Base-by-base conservation (phyloP, 2,888 invertebrate genomes). In the Allophyes oxyacanthae region DNA sequence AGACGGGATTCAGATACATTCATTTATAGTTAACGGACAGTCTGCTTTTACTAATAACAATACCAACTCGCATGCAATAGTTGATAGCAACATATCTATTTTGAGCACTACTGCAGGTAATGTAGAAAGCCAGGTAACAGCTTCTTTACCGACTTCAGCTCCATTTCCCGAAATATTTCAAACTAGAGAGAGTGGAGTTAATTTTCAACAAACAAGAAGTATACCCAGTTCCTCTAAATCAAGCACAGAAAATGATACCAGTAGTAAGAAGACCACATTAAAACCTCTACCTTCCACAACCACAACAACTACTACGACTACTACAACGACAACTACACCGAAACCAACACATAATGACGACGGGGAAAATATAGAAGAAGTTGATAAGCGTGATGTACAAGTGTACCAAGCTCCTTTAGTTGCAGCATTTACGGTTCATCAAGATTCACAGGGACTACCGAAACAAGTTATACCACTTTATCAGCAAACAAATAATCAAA, bases 381-480 rank as follows among this genome's bases (percentile, higher is more conserved):
- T 96, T 2, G 95, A 95, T 76, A 95, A 96, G 79, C 94, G 95
- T 59, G 96, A 96, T 59, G 97, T 97, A 0, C 97, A 97, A 85
- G 97, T 98, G 45, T 97, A 96, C 79, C 96, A 96, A 71, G 97
- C 97, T 2, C 97, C 98, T 0, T 83, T 98, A 57, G 96, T 98
- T 0, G 97, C 97, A 1, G 98, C 98, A 0, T 98, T 98, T 78
- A 98, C 98, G 0, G 97, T 98, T 0, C 97, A 98, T 68, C 96
- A 98, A 86, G 97, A 98, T 80, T 96, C 96, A 67, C 94, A 95
- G 26, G 98, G 98, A 0, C 82, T 96, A n/a, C 97, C 98, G 0
- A 96, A 97, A 74, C 96, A 96, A 84, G 97, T 97, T 0, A 96
- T 97, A 46, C 97, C 97, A 0, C 95, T 97, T 75, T 95, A 95